A percentile compares a stretch with the other conserved stretches of the same genome.
These are phyloP conservation scores for Oscheius myriophilus DNA, from an alignment of 2,888 invertebrate genomes.

Conservation along the genomic window DNA sequence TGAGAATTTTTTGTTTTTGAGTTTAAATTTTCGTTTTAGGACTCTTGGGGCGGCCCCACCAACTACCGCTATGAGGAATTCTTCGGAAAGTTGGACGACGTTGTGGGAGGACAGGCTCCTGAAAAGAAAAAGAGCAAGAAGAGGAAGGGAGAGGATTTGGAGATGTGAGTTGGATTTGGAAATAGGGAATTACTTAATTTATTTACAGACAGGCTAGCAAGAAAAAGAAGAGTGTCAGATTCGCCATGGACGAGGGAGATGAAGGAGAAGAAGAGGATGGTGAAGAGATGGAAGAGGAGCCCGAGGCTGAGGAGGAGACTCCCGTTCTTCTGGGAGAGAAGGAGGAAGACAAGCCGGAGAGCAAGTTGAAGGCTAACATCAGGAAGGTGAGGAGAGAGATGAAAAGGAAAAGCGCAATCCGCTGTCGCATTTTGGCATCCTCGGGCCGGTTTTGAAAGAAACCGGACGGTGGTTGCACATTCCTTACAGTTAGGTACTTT, in stretches of 20 bases:
- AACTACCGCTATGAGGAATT: constrained; percentile 56
- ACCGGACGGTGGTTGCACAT: constrained; percentile 1
- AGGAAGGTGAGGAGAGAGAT: constrained; percentile 31
- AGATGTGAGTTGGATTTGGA: neutral
- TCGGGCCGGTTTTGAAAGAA: too few relatives aligned
- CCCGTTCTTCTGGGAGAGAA: constrained; percentile 42
- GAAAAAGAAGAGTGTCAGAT: constrained; percentile 46
- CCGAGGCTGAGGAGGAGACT: constrained; percentile 38
- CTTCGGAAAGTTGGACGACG: constrained; percentile 45
- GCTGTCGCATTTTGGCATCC: too few relatives aligned
- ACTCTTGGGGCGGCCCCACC: constrained; percentile 43
- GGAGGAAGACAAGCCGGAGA: constrained; percentile 23
- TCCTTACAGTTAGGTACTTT: too few relatives aligned
- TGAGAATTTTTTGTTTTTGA: neutral
- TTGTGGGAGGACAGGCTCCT: constrained; percentile 7
- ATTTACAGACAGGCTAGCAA: constrained; percentile 24
- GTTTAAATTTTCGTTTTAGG: constrained; percentile 25
- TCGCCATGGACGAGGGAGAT: constrained; percentile 42
- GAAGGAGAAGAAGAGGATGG: constrained; percentile 34
- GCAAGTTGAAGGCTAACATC: constrained; percentile 19
- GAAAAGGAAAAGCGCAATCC: constrained; percentile 34
- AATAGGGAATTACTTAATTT: too few relatives aligned
- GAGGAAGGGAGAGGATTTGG: constrained; percentile 31
- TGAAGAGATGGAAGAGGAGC: constrained; percentile 32
- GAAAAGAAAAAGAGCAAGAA: constrained; percentile 26